A percentile compares a stretch with the other conserved stretches of the same genome.
phyloP scores from a whole-genome alignment of 2,888 invertebrate genomes.

The Coenonympha glycerion region DNA sequence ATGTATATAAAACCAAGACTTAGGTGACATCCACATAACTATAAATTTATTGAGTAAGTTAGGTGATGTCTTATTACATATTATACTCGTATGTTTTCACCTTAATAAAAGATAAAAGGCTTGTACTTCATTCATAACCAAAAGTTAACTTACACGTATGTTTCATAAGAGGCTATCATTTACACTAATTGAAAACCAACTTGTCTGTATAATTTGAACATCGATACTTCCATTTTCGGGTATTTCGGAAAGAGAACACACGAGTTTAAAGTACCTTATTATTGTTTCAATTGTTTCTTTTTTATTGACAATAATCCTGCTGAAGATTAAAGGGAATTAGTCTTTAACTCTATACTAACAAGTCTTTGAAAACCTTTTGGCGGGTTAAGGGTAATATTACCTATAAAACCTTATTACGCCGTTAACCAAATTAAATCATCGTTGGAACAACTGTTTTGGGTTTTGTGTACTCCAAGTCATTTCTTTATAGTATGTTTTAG shows the following conservation, averaged over 20 bases:
- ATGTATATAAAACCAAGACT: too few species aligned
- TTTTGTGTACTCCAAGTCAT: too few species aligned
- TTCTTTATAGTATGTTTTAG: too few species aligned
- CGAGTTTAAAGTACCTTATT: slow-evolving; percentile 24
- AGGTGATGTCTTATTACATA: too few species aligned
- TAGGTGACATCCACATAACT: too few species aligned
- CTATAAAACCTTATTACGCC: neutral
- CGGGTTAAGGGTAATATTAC: neutral
- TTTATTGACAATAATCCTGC: slow-evolving; percentile 49
- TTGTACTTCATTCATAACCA: neutral
- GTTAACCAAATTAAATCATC: neutral
- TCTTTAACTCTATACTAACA: neutral
- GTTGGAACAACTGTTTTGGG: neutral
- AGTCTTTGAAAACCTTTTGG: neutral
- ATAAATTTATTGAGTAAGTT: too few species aligned
- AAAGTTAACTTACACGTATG: too few species aligned
- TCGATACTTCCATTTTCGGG: neutral
- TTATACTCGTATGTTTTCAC: too few species aligned
- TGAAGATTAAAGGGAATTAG: slow-evolving; percentile 38
- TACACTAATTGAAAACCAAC: neutral
- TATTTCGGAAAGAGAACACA: neutral
- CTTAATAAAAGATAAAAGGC: neutral
- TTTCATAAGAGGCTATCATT: neutral
- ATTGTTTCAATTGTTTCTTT: slow-evolving; percentile 37
- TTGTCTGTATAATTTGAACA: slow-evolving; percentile 2